phyloP scores from a whole-genome alignment of 2,113 vertebrate genomes.

The Osmerus eperlanus region DNA sequence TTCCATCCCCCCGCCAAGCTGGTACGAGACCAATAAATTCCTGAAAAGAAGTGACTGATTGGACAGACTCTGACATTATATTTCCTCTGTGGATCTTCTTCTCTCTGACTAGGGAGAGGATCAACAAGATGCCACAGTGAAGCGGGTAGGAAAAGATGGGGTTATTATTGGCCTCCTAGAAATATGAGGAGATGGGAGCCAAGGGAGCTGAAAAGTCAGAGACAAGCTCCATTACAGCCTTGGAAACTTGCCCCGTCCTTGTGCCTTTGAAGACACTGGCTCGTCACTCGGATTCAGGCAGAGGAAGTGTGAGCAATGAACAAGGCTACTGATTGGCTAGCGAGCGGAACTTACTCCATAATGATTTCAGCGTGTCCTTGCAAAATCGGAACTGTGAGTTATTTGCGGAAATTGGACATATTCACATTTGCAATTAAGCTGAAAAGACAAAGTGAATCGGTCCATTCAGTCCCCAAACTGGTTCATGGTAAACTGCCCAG shows the following conservation, averaged over 20 bases:
- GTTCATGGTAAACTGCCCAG: no score
- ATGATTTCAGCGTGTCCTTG: neutral
- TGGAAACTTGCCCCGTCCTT: slow-evolving; percentile 29
- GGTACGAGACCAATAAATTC: slow-evolving; percentile 45
- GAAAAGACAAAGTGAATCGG: slow-evolving; percentile 10
- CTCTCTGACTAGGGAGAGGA: slow-evolving; percentile 27
- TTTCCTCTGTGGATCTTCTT: slow-evolving; percentile 45
- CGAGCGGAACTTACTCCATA: neutral
- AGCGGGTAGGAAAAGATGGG: slow-evolving; percentile 35
- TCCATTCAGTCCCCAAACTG: neutral
- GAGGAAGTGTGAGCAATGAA: neutral
- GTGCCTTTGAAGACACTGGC: slow-evolving; percentile 36
- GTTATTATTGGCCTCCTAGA: slow-evolving; percentile 45
- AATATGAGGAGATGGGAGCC: slow-evolving; percentile 33
- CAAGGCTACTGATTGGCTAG: neutral
- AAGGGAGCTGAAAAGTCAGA: slow-evolving; percentile 41
- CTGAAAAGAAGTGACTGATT: slow-evolving; percentile 37
- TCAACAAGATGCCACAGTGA: slow-evolving; percentile 46
- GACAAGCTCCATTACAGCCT: slow-evolving; percentile 46
- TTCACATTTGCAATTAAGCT: slow-evolving; percentile 18
- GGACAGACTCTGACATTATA: slow-evolving; percentile 34
- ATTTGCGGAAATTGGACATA: neutral
- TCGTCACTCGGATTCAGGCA: slow-evolving; percentile 20
- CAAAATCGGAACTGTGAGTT: neutral
- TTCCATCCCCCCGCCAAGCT: slow-evolving; percentile 21